phyloP scores from a whole-genome alignment of 2,797 vertebrate genomes.

The Acanthurus leucopareius region DNA sequence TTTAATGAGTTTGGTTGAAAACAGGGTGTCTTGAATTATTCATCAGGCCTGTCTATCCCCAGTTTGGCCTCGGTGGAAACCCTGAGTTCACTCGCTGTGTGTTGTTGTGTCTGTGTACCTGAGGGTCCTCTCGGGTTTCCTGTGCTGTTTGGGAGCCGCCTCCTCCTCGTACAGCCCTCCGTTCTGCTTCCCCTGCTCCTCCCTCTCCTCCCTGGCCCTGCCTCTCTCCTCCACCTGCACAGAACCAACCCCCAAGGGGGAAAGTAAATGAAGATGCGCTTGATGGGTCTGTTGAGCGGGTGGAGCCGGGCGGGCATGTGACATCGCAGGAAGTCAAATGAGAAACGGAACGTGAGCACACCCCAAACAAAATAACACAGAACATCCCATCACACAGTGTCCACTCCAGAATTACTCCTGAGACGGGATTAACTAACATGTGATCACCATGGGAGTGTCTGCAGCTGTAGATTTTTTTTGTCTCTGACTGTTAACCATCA shows the following conservation, averaged over 20 bases:
- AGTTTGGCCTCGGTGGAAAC: slow-evolving; percentile 10
- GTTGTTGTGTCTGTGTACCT: slow-evolving; percentile 83
- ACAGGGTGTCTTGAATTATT: slow-evolving; percentile 31
- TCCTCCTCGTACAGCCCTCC: slow-evolving; percentile 90
- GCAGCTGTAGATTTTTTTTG: slow-evolving; percentile 25
- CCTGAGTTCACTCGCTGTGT: slow-evolving; percentile 8
- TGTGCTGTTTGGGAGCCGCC: slow-evolving; percentile 88
- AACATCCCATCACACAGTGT: slow-evolving; percentile 53
- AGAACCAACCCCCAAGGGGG: slow-evolving; percentile 15
- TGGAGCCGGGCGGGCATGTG: neutral
- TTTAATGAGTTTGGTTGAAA: slow-evolving; percentile 7
- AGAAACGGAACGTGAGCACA: slow-evolving; percentile 24
- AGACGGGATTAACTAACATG: slow-evolving; percentile 55
- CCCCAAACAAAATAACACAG: slow-evolving; percentile 54
- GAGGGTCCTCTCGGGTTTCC: slow-evolving; percentile 91
- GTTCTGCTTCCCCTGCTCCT: slow-evolving; percentile 90
- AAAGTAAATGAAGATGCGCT: slow-evolving; percentile 5
- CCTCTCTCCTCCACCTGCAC: slow-evolving; percentile 89
- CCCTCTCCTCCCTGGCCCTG: slow-evolving; percentile 81
- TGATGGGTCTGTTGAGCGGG: neutral
- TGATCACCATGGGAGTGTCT: slow-evolving; percentile 55
- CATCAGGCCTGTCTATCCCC: slow-evolving; percentile 17
- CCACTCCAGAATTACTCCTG: slow-evolving; percentile 62
- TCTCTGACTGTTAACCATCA: neutral
- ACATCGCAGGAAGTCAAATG: slow-evolving; percentile 24